phyloP scores from a whole-genome alignment of 2,797 vertebrate genomes.

The Chaunax sp. region DNA sequence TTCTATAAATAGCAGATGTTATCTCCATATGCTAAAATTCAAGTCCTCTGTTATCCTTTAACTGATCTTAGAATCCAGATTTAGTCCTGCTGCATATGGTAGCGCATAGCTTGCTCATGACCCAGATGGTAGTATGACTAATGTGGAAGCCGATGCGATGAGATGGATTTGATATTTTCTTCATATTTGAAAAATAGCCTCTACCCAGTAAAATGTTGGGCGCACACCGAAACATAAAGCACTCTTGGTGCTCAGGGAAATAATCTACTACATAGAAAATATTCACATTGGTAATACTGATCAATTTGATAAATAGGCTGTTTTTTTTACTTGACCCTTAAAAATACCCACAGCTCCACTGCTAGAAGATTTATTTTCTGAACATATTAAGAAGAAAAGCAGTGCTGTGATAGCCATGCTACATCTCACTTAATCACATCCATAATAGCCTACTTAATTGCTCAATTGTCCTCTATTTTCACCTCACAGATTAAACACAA shows the following conservation, averaged over 20 bases:
- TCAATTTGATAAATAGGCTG: background rate
- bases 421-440: background rate
- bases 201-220: background rate
- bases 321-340: background rate
- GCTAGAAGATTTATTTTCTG: background rate
- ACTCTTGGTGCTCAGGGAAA: no score
- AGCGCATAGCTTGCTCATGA: slow-evolving; percentile 5
- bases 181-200: slow-evolving; percentile 5
- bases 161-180: slow-evolving; percentile 28
- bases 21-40: background rate
- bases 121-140: background rate
- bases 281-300: background rate
- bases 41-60: background rate
- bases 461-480: slow-evolving; percentile 25
- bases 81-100: no score
- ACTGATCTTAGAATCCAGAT: background rate
- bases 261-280: no score
- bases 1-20: background rate
- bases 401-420: background rate
- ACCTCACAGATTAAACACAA: slow-evolving; percentile 27
- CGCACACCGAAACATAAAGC: no score
- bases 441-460: slow-evolving; percentile 16
- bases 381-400: slow-evolving; percentile 14
- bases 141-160: background rate
- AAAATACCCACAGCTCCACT: background rate